A percentile compares a stretch with the other conserved stretches of the same genome.
These are phyloP conservation scores for Actinostola sp. DNA, from an alignment of 92 coral and sea anemone species.

Conservation along the genomic window DNA sequence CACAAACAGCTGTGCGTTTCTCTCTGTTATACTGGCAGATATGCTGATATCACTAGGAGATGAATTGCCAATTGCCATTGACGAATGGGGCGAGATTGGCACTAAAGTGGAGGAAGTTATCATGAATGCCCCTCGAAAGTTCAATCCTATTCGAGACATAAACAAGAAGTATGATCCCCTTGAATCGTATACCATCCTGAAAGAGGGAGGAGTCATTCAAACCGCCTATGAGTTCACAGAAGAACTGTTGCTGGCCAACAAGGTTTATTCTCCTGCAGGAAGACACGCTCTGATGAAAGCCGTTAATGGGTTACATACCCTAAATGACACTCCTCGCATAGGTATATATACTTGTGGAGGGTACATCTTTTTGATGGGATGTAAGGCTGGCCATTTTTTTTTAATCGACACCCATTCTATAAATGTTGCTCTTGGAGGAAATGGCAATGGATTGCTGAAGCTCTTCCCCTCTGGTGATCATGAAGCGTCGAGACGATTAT, in stretches of 20 bases:
- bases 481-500: too few species aligned
- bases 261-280: slow-evolving; percentile 45
- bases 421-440: too few species aligned
- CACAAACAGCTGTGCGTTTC: slow-evolving; percentile 68
- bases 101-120: slow-evolving; percentile 45
- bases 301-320: background rate
- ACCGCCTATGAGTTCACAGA: slow-evolving; percentile 38
- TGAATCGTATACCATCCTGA: slow-evolving; percentile 42
- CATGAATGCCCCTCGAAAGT: slow-evolving; percentile 37
- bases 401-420: slow-evolving; percentile 62
- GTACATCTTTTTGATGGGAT: slow-evolving; percentile 58
- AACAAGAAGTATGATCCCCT: slow-evolving; percentile 34
- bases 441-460: too few species aligned
- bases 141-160: slow-evolving; percentile 40
- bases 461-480: too few species aligned
- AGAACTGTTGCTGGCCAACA: slow-evolving; percentile 32
- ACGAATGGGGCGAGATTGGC: slow-evolving; percentile 47
- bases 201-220: slow-evolving; percentile 24
- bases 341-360: slow-evolving; percentile 62
- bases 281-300: slow-evolving; percentile 16
- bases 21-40: slow-evolving; percentile 52
- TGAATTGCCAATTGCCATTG: slow-evolving; percentile 33
- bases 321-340: slow-evolving; percentile 20
- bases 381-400: slow-evolving; percentile 48
- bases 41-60: slow-evolving; percentile 23